A percentile compares a stretch with the other conserved stretches of the same genome.
Conservation (phyloP, 1,140 invertebrate species). For the Hyles vespertilio region DNA sequence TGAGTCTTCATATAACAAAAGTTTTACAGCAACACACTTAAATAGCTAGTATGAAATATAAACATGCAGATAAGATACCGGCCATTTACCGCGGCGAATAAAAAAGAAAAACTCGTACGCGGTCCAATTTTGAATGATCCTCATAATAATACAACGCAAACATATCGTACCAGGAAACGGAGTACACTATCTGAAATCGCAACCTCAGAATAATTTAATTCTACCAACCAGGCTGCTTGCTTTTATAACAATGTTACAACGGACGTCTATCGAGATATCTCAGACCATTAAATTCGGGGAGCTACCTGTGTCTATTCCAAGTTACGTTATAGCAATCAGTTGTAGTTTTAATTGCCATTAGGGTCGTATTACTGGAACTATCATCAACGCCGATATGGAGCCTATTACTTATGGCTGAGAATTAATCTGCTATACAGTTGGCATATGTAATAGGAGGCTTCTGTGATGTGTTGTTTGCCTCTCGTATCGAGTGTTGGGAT, state of each 20-base stretch:
- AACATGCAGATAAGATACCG: too few species aligned
- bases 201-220: conserved; percentile 27
- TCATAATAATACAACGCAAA: conserved; percentile 4
- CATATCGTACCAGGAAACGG: conserved; percentile 12
- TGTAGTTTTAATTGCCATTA: conserved; percentile 14
- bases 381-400: background rate
- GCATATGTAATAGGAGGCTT: conserved; percentile 2
- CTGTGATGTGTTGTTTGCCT: too few species aligned
- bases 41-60: too few species aligned
- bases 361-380: conserved; percentile 4
- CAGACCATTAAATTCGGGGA: conserved; percentile 18
- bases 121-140: conserved; percentile 5
- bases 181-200: conserved; percentile 17
- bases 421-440: conserved; percentile 3
- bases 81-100: background rate
- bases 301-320: conserved; percentile 5
- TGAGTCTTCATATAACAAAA: too few species aligned
- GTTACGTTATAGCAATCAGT: conserved; percentile 15
- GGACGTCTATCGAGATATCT: conserved; percentile 26
- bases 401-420: conserved; percentile 7
- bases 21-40: too few species aligned
- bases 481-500: too few species aligned
- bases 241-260: conserved; percentile 21
- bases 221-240: conserved; percentile 7
- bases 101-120: background rate